Conservation (phyloP, 2,113 vertebrate genomes). For the Parus major region DNA sequence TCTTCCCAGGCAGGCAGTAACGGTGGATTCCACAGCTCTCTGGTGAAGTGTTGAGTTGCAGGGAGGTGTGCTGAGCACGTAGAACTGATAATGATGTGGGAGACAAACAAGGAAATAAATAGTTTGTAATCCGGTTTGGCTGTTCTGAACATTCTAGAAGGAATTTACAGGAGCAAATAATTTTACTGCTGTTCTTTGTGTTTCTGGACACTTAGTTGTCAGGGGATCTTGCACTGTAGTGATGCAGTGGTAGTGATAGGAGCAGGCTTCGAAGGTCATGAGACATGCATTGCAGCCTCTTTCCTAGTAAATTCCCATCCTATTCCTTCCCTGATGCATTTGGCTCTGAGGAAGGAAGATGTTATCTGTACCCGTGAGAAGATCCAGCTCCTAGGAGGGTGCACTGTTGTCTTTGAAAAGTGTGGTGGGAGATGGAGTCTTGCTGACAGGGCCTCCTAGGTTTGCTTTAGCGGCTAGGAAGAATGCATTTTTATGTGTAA, state of each 20-base stretch:
- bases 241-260: background rate
- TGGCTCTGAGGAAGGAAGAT: background rate
- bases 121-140: background rate
- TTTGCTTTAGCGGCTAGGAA: background rate
- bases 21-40: background rate
- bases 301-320: background rate
- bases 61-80: fast-evolving
- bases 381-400: background rate
- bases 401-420: background rate
- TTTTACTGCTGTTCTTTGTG: background rate
- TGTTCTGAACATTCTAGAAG: background rate
- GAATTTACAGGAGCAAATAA: background rate
- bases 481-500: background rate
- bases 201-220: background rate
- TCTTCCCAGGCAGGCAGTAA: background rate
- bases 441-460: background rate
- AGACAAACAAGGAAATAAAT: background rate
- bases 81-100: background rate
- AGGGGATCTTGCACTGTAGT: background rate
- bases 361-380: background rate
- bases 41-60: background rate
- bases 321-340: background rate
- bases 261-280: background rate
- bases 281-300: background rate
- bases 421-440: background rate